phyloP scores from a whole-genome alignment of 37 sponge, comb jelly and placozoan species.

The Lycopodina hypogea region DNA sequence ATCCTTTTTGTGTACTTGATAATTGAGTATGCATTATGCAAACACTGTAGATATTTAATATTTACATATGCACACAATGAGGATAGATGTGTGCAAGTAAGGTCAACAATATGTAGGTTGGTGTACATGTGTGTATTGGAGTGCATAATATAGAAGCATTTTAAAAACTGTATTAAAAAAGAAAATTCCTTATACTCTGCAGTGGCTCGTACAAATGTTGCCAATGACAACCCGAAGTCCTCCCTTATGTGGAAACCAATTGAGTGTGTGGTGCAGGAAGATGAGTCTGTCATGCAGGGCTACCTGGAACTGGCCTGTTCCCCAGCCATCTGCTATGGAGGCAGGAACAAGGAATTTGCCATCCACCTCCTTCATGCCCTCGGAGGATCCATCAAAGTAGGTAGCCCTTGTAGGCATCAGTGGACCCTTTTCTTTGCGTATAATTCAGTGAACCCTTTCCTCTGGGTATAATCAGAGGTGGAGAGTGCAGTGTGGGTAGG shows the following conservation, averaged over 20 bases:
- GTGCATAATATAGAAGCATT: too few species aligned
- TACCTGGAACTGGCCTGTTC: constrained; percentile 88
- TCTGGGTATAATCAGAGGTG: background rate
- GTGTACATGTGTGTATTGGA: too few species aligned
- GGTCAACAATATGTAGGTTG: too few species aligned
- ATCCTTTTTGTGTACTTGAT: too few species aligned
- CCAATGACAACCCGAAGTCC: constrained; percentile 6
- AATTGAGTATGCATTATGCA: too few species aligned
- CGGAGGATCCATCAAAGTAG: constrained; percentile 79
- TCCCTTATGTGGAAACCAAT: constrained; percentile 49
- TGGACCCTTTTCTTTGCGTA: background rate
- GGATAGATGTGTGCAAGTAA: too few species aligned
- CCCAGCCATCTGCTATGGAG: constrained; percentile 52
- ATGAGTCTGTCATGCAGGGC: constrained; percentile 67
- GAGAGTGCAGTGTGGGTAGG: background rate
- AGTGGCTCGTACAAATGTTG: background rate
- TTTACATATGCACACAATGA: too few species aligned
- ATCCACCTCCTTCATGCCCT: constrained; percentile 57
- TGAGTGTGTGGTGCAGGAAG: constrained; percentile 38
- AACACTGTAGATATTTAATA: too few species aligned
- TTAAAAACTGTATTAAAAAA: too few species aligned
- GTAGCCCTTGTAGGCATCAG: background rate
- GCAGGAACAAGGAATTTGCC: constrained; percentile 84
- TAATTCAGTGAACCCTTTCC: too few species aligned
- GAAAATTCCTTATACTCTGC: background rate